A percentile compares a stretch with the other conserved stretches of the same genome.
Evolutionary conservation across 1,140 invertebrate species (phyloP).

Genomic region (Pygmarrhopalites habei): DNA sequence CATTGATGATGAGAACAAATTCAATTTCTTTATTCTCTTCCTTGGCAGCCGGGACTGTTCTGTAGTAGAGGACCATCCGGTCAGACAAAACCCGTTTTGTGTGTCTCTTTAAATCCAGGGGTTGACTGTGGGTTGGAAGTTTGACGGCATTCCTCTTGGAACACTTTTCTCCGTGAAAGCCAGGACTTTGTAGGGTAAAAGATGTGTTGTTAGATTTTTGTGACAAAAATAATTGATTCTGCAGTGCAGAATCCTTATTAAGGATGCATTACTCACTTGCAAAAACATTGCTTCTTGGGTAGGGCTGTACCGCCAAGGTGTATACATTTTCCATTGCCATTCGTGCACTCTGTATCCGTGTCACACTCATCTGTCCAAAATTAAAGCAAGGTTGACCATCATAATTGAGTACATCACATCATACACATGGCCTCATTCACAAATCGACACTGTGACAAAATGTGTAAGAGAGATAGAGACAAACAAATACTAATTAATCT

Average conservation of each 20-base stretch:
- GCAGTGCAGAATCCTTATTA: slow-evolving; percentile 65
- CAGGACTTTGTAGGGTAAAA: no score
- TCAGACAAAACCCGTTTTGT: slow-evolving; percentile 35
- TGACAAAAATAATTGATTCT: slow-evolving; percentile 43
- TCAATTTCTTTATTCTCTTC: slow-evolving; percentile 74
- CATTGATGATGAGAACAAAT: slow-evolving; percentile 71
- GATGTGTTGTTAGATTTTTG: slow-evolving; percentile 21
- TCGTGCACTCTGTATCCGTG: slow-evolving; percentile 73
- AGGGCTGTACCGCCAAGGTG: slow-evolving; percentile 68
- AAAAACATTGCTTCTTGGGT: slow-evolving; percentile 80
- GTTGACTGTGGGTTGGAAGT: slow-evolving; percentile 19
- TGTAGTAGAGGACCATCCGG: slow-evolving; percentile 32
- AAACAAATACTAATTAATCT: no score
- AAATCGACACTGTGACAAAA: no score
- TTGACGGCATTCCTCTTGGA: slow-evolving; percentile 30
- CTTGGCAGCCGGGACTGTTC: slow-evolving; percentile 26
- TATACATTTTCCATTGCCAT: slow-evolving; percentile 69
- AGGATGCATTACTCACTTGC: no score
- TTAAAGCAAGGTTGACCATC: no score
- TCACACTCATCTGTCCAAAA: slow-evolving; percentile 82
- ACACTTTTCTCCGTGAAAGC: slow-evolving; percentile 37
- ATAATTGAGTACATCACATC: no score
- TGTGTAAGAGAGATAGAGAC: no score
- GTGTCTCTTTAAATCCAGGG: slow-evolving; percentile 29
- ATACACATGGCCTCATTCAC: no score